Base-by-base conservation (phyloP, 2,113 vertebrate species). In the Symphodus melops region DNA sequence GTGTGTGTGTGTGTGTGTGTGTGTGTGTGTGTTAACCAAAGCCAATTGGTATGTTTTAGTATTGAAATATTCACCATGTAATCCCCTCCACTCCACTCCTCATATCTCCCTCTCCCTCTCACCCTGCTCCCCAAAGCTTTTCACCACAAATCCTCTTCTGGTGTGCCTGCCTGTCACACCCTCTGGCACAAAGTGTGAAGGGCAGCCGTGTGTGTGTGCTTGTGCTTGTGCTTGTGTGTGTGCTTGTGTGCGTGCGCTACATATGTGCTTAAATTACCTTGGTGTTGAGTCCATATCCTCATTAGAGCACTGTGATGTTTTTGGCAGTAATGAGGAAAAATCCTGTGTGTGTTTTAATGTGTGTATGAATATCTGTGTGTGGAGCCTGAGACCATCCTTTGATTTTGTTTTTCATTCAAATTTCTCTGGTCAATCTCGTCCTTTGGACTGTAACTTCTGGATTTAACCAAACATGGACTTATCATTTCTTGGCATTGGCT, bases 101-200 rank as follows among this genome's bases (percentile, higher is more conserved):
- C 72, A 81, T 91, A 90, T 91, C 91, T 85, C 88, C 71, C 70
- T 11, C 84, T 73, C 74, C 46, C 75, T 68, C 68, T 69, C 56
- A 10, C 78, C 87, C 90, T 86, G 82, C 81, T 80, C 89, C 88
- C 90, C 63, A 39, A 84, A 91, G 88, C 86, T 86, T 91, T 91
- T 85, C 81, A 65, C 82, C 81, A 84, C 80, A 94, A 93, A 94
- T 92, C 92, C 91, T 93, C 90, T 93, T 91, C 90, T 91, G 90
- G 85, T 82, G 64, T 84, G 83, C 79, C 68, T 81, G 83, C 86
- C 83, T 87, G 86, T 91, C 90, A 87, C 88, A 91, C 91, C 92
- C 92, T 77, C 74, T 68, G 89, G 87, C 89, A 68, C 78, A 61
- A 74, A 87, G 84, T 86, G 84, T 87, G 87, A 90, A 86, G 88